Conservation (phyloP, 2,888 invertebrate genomes). For the Cheilosia vernalis region DNA sequence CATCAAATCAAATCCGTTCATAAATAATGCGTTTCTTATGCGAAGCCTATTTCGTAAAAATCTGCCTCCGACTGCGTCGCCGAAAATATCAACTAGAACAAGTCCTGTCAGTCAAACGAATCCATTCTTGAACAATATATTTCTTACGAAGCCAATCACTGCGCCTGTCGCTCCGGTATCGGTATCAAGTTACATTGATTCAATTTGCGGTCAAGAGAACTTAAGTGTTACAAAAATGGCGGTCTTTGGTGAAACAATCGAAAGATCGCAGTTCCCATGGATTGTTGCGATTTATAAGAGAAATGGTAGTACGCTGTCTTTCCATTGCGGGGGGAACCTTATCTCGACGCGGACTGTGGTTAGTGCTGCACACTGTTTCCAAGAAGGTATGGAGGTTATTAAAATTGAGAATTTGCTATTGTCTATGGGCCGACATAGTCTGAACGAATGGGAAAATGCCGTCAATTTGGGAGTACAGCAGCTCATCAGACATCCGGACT, state of each 20-base stretch:
- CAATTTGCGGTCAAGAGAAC: slow-evolving; percentile 77
- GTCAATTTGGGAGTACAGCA: slow-evolving; percentile 64
- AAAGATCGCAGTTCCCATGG: slow-evolving; percentile 87
- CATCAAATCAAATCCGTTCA: slow-evolving; percentile 11
- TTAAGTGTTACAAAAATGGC: slow-evolving; percentile 68
- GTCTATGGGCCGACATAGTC: slow-evolving; percentile 80
- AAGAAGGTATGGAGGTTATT: slow-evolving; percentile 21
- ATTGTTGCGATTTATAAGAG: slow-evolving; percentile 86
- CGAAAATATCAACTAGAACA: not conserved
- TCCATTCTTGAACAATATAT: no score
- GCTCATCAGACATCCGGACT: slow-evolving; percentile 81
- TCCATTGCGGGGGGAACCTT: slow-evolving; percentile 80
- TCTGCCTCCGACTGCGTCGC: not conserved
- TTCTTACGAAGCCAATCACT: no score
- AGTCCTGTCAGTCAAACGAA: no score
- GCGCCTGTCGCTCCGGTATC: not conserved
- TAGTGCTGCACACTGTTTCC: slow-evolving; percentile 83
- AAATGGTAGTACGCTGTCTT: slow-evolving; percentile 79
- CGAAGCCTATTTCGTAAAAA: not conserved
- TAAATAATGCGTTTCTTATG: not conserved
- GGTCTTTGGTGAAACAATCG: slow-evolving; percentile 74
- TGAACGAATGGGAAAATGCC: slow-evolving; percentile 79
- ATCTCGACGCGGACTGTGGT: slow-evolving; percentile 78
- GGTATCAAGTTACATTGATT: slow-evolving; percentile 9
- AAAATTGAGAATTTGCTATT: slow-evolving; percentile 74